A percentile compares a stretch with the other conserved stretches of the same genome.
These are phyloP conservation scores for Falco peregrinus DNA, from an alignment of 2,797 vertebrate genomes.

Conservation along the genomic window DNA sequence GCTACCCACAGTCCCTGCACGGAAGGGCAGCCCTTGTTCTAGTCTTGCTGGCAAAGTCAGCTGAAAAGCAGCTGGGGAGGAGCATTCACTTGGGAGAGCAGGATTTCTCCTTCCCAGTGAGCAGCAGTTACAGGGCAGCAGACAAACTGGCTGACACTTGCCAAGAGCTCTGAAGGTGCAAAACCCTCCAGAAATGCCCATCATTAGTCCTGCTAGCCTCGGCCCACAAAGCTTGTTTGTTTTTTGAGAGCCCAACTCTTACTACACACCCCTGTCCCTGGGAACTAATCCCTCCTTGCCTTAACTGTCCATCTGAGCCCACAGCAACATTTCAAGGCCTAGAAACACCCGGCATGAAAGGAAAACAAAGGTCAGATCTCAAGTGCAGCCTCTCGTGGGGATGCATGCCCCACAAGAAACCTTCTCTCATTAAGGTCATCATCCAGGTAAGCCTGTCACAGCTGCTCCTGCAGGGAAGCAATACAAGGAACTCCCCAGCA, in stretches of 20 bases:
- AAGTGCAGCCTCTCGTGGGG: not conserved
- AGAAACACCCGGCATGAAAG: not conserved
- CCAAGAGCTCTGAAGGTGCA: constrained; percentile 10
- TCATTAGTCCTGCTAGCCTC: not conserved
- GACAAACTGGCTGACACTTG: constrained; percentile 25
- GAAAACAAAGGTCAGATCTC: not conserved
- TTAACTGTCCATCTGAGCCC: not conserved
- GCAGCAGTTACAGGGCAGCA: constrained; percentile 24
- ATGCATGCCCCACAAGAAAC: not conserved
- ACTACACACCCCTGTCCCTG: not conserved
- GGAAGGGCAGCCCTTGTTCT: not conserved
- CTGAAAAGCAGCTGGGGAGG: not conserved
- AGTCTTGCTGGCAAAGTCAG: not conserved
- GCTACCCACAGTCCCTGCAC: not conserved
- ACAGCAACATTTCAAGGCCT: not conserved
- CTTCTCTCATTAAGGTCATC: not conserved
- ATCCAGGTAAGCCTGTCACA: not conserved
- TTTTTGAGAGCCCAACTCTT: not conserved
- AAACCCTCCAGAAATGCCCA: not conserved
- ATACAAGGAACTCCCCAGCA: not conserved
- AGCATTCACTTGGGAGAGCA: not conserved
- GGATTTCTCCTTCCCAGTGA: not conserved
- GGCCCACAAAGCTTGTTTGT: not conserved
- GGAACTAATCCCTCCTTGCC: constrained; percentile 7
- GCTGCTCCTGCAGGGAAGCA: not conserved